Evolutionary conservation across 1,140 invertebrate species (phyloP), one percentile per base, ranked within the genome.

Genomic region (Lordiphosa mommai): DNA sequence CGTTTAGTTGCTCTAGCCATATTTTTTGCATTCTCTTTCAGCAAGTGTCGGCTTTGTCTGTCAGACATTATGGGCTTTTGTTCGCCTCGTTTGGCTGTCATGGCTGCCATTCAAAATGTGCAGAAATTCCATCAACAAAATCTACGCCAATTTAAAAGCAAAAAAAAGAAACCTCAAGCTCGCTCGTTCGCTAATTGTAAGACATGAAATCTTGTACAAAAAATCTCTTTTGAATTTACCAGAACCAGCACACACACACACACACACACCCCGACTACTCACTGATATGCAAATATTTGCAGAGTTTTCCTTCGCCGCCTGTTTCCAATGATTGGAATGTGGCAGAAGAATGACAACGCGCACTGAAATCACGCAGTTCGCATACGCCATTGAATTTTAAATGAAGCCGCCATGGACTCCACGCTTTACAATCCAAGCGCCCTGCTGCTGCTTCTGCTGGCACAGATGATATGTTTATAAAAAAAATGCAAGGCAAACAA

Each of bases 321-420:
- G 37, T 49, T 38, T 43, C 52, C 71, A 59, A 49, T 72, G 74
- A 79, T 79, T 74, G 70, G 74, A 80, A 82, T 80, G n/a, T 8
- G 41, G n/a, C 3, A 33, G 30, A 58, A 58, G 58, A 57, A 73
- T 80, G 69, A 32, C 74, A 60, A 43, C 51, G 37, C 46, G 34
- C 60, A 44, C 60, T 58, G 50, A 79, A 80, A 82, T 82, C 77
- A 82, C 77, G 77, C 61, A 63, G 72, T 56, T 68, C 58, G 61
- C 55, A 68, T 64, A 82, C 77, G 58, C 67, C 53, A 72, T 84
- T 84, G 76, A 84, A 82, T 76, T 84, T 82, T 76, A 84, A 80
- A 82, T 82, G 77, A 82, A 84, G 71, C 52, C 41, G 23, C 37
- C 27, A 32, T 40, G 32, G 17, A 33, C 47, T 44, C 56, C 43